These are phyloP conservation scores for Centrocercus urophasianus DNA, from an alignment of 2,113 vertebrate genomes.

Conservation along the genomic window DNA sequence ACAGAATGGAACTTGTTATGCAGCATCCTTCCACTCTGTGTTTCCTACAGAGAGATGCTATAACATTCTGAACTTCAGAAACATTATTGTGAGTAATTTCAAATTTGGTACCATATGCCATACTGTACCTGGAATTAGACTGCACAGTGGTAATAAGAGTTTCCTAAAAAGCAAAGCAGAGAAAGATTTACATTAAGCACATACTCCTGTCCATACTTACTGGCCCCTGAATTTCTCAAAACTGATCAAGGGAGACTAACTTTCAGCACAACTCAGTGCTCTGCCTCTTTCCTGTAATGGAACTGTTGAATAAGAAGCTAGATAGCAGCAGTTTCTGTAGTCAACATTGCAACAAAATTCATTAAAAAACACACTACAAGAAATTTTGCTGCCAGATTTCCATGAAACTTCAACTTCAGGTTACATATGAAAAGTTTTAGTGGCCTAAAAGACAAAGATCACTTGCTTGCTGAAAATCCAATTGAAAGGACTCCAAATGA, in stretches of 20 bases:
- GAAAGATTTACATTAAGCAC: neutral
- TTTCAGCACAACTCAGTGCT: neutral
- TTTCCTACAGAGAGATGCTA: neutral
- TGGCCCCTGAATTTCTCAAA: neutral
- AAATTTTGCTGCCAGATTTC: neutral
- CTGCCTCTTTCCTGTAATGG: neutral
- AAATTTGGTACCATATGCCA: neutral
- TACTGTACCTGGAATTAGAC: slow-evolving; percentile 78
- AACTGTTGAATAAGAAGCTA: neutral
- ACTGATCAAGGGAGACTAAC: neutral
- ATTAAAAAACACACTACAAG: neutral
- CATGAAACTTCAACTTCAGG: neutral
- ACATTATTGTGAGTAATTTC: neutral
- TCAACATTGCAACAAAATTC: neutral
- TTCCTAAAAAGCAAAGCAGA: slow-evolving; percentile 76
- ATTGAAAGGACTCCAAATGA: neutral
- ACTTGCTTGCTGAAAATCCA: neutral
- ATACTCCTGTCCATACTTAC: neutral
- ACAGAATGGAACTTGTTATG: neutral
- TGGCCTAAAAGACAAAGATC: neutral
- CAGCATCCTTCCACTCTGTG: neutral
- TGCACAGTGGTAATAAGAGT: slow-evolving; percentile 75
- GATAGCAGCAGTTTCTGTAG: neutral
- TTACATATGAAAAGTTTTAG: neutral
- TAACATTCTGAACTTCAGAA: neutral